Evolutionary conservation across 2,797 vertebrate species (phyloP), one percentile per base, ranked within the genome.

Genomic region (Melopsittacus undulatus): DNA sequence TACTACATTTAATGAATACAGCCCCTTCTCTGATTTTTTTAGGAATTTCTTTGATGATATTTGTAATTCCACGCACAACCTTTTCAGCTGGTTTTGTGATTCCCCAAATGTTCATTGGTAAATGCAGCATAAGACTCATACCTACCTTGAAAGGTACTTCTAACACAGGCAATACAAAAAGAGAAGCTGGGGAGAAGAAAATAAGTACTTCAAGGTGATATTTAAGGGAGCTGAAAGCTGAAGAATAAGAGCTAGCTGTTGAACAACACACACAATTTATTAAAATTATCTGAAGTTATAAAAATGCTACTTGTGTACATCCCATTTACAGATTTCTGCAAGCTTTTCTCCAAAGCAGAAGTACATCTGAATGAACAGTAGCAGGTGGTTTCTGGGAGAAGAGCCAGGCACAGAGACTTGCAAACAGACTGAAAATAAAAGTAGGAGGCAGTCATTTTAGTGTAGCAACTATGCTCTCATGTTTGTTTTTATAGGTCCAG

Each of bases 401-500:
- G 29, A 40, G 12, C 20, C 80, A 83, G 56, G 27, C 36, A 54
- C 1, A 29, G 36, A 88, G 29, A 61, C 49, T 83, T 73, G 40
- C 27, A 84, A 92, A 66, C 24, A 84, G n/a, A 10, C 20, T 86
- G 63, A 18, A 82, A 93, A 81, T 42, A 77, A n/a, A 84, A 92
- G 61, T 51, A 59, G 26, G 45, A 93, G 38, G 42, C 30, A 93
- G 48, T 30, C 42, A 43, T 32, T 91, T 89, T 43, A 54, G 27
- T 56, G 11, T 32, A 79, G 72, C 48, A 88, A 87, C 83, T 45
- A 48, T 2, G 46, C 51, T 92, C 59, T 88, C 30, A 57, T 45
- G 20, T 72, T 94, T 83, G 57, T 43, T 96, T 96, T 92, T 79
- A 77, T 83, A 91, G 76, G 81, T 92, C 78, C 63, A 90, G 88